phyloP scores from a whole-genome alignment of 1,140 invertebrate genomes.

The Drosophila bipectinata region DNA sequence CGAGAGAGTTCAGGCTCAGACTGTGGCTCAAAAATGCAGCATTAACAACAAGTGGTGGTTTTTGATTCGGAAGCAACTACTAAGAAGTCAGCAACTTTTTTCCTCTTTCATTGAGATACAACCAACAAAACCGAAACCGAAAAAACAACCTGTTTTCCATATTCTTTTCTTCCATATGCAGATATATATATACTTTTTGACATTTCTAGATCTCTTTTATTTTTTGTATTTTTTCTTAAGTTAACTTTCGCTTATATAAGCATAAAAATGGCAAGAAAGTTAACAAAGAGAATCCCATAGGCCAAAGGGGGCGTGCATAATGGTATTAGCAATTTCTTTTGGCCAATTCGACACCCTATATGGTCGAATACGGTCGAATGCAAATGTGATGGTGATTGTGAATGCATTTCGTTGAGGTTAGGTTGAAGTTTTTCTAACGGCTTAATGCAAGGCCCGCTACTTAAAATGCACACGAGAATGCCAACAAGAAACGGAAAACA shows the following conservation, averaged over 20 bases:
- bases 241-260: constrained; percentile 79
- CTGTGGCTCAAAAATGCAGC: constrained; percentile 64
- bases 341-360: constrained; percentile 63
- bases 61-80: constrained; percentile 36
- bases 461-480: constrained; percentile 69
- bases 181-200: constrained; percentile 4
- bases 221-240: not conserved
- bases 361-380: constrained; percentile 41
- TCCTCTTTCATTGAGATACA: constrained; percentile 36
- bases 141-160: not conserved
- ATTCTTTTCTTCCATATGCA: not conserved
- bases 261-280: constrained; percentile 57
- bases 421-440: constrained; percentile 68
- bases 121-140: constrained; percentile 5
- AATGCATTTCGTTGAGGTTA: constrained; percentile 59
- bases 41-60: constrained; percentile 61
- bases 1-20: constrained; percentile 43
- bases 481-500: constrained; percentile 53
- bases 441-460: constrained; percentile 68
- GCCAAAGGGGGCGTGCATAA: constrained; percentile 60
- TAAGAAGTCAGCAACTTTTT: constrained; percentile 75
- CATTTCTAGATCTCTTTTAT: constrained; percentile 44
- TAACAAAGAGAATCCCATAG: constrained; percentile 17
- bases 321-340: constrained; percentile 61
- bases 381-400: constrained; percentile 29